Evolutionary conservation across 2,113 vertebrate genomes (phyloP), one percentile per base, ranked within the genome.

Genomic region (Amphiprion percula): DNA sequence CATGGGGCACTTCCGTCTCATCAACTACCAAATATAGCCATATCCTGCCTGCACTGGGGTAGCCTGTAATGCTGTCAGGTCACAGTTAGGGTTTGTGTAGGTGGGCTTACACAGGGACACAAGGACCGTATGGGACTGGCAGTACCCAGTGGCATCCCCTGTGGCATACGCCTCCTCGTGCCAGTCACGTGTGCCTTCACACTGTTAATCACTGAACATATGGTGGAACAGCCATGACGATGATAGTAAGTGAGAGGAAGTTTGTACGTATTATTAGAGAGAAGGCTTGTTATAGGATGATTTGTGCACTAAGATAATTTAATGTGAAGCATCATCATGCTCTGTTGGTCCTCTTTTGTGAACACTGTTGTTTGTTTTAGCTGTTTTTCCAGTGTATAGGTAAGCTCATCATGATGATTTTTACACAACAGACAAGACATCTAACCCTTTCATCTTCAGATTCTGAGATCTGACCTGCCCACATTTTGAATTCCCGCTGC

Each of bases 41-140:
- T 67, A 83, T 93, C 92, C 92, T 87, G 80, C 46, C 54, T 49
- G 83, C 63, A 15, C 21, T 23, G 74, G 90, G 58, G 64, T 39
- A 67, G 77, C 61, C 61, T 88, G 87, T 12, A 54, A 79, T 54
- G 74, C 67, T 50, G 75, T 60, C 59, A 71, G 74, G 82, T 74
- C 86, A 83, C 83, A 87, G 84, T 68, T 39, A 52, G 72, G 68
- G 64, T 44, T 62, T 75, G 79, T 74, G 91, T 89, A 62, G 76
- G 86, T 80, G 85, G 88, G 83, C 59, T 86, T 83, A 72, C 81
- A 82, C 74, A 49, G 24, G 63, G 68, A 74, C 75, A 78, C 59
- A 61, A 68, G 24, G 74, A 65, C 53, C 53, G 68, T 79, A 68
- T 74, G 87, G 82, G 75, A 84, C 89, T 86, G 87, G 88, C 91